These are phyloP conservation scores for Pachypanchax playfairii DNA, from an alignment of 2,113 vertebrate genomes.

Conservation along the genomic window DNA sequence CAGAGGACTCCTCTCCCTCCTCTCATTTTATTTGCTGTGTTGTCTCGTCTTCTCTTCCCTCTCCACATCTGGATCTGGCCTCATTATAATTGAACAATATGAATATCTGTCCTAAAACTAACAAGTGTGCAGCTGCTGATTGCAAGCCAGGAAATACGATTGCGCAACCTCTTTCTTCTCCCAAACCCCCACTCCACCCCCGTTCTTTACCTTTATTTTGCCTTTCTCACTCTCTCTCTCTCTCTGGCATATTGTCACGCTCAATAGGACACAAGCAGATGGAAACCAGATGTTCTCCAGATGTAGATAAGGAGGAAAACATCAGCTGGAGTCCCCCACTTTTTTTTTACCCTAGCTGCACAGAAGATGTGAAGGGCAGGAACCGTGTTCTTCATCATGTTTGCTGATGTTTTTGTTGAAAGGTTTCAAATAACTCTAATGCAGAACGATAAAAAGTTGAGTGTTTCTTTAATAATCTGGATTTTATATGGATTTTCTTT, in stretches of 20 bases:
- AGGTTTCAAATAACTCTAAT: too few species aligned
- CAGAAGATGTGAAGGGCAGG: conserved; percentile 26
- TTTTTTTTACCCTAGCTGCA: conserved; percentile 55
- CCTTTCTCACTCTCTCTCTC: conserved; percentile 1
- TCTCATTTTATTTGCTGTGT: neutral
- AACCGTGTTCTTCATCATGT: neutral
- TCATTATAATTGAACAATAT: too few species aligned
- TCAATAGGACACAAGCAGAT: conserved; percentile 47
- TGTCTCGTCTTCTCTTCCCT: neutral
- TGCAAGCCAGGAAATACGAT: neutral
- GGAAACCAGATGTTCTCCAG: conserved; percentile 70
- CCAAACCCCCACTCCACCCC: conserved; percentile 18
- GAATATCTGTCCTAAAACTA: too few species aligned
- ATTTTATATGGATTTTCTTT: neutral
- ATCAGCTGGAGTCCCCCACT: conserved; percentile 60
- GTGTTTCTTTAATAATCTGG: neutral
- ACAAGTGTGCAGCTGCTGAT: too few species aligned
- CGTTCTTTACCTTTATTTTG: neutral
- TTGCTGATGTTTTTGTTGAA: neutral
- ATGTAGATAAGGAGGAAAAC: conserved; percentile 59
- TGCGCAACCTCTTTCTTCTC: neutral
- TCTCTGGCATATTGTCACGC: conserved; percentile 39
- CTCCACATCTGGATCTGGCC: conserved; percentile 1
- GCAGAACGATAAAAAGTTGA: neutral
- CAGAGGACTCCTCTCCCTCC: neutral